Conservation (phyloP, 2,888 invertebrate genomes). For the Slavum lentiscoides region DNA sequence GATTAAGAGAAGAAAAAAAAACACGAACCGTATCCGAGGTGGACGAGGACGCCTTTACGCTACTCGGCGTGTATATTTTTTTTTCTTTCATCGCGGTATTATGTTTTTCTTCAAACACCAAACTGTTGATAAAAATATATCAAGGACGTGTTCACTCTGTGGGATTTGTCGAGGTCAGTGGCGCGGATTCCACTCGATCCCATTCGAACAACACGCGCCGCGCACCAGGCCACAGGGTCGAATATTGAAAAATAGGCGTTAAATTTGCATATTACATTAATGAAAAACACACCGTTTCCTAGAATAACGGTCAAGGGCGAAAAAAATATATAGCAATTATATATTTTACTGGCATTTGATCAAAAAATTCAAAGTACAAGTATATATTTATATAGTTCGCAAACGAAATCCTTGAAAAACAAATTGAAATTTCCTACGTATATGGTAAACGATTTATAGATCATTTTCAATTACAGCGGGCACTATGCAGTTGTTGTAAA, state of each 20-base stretch:
- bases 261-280: neutral
- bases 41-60: constrained; percentile 12
- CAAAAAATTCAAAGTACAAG: neutral
- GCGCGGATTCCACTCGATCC: neutral
- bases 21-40: neutral
- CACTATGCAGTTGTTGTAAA: too few relatives aligned
- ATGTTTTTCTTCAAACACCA: neutral
- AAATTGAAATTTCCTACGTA: neutral
- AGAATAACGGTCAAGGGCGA: constrained; percentile 21
- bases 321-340: neutral
- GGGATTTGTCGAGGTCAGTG: neutral
- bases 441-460: too few relatives aligned
- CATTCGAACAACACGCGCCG: neutral
- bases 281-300: constrained; percentile 11
- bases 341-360: constrained; percentile 24
- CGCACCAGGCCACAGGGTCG: neutral
- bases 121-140: too few relatives aligned
- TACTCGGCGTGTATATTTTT: neutral
- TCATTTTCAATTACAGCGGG: too few relatives aligned
- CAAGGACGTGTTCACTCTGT: too few relatives aligned
- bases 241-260: neutral
- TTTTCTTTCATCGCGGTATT: too few relatives aligned
- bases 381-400: neutral
- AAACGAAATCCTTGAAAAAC: constrained; percentile 3
- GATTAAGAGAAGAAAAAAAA: neutral